Evolutionary conservation across 1,140 invertebrate species (phyloP), one percentile per base, ranked within the genome.

Genomic region (Galleria mellonella): DNA sequence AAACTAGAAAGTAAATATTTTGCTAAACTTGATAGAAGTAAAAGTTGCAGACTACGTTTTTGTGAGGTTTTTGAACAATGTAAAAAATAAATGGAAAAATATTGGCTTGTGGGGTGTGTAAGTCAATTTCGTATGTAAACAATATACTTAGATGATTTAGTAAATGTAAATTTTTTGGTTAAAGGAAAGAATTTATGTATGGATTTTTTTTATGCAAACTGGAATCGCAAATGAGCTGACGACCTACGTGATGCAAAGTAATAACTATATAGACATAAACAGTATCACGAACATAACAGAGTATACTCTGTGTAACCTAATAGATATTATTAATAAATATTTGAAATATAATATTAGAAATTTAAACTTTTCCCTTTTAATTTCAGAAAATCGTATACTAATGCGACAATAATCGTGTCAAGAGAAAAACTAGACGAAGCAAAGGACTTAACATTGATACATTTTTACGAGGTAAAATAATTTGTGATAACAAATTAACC

Each of bases 381-480:
- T 9, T 76, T 36, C 56, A 83, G 73, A 4, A 71, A 71, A 52
- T 50, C 62, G 8, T 42, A 66, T 30, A 65, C 73, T 9, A 79
- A 83, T 43, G 54, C 47, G 6, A 76, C 75, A 1, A 40, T 83
- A 4, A 28, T 50, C 17, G 61, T 79, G 3, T 51, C 63, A 10
- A 72, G 78, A 45, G 65, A 71, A 4, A 70, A 60, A 27, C 49
- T 76, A 9, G 40, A 47, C 4, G 55, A 57, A 4, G 55, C 32
- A 1, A 57, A 45, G 12, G 64, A 52, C 23, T 31, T 79, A 4
- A 45, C 52, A 8, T 72, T 78, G 15, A 48, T 55, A 36, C 73
- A 83, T 63, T 72, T 72, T 51, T 79, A 64, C 45, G 63, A 78
- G 65, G 78, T 79, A 62, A 57, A 23, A 53, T 29, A 27, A 39